Base-by-base conservation (phyloP, 2,113 vertebrate genomes). In the Asarcornis scutulata region DNA sequence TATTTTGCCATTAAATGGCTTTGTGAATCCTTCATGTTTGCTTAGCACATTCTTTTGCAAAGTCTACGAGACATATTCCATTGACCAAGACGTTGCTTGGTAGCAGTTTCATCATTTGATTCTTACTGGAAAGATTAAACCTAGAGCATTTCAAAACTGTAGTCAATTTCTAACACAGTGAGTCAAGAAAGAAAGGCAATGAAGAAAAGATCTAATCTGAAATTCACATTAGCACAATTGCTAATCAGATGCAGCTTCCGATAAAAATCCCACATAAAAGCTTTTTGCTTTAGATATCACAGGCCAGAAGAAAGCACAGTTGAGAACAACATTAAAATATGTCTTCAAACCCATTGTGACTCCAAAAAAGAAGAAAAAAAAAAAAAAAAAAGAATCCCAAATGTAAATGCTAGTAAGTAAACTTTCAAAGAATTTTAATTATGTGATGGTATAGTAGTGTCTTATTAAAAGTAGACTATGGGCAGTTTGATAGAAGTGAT, bases 231-330 rank as follows among this genome's bases (percentile, higher is more conserved):
- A 83, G 73, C 59, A 80, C 68, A 91, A 94, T 55, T 71, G 46
- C 42, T 95, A 91, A 91, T 93, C 84, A 95, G 78, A 91, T 81
- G 50, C 63, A 93, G 68, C 25, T 87, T 71, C 83, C 72, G 77
- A 93, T 86, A 89, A 91, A 96, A 94, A 86, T 52, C 34, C 84
- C 87, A 83, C 72, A 71, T 71, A 29, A 93, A 93, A 91, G n/a
- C n/a, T 59, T 80, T 91, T 91, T 83, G 23, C 63, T 91, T 94
- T 77, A 89, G 55, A 23, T 87, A 91, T 52, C 55, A 46, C 32
- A 89, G 36, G 31, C 55, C 78, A 89, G 74, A 83, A 83, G 36
- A 91, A 82, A 88, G 75, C 31, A 77, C 46, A 59, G 23, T 80
- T 94, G 71, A 92, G 72, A 64, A 62, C 25, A 81, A 5, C 59